phyloP scores from a whole-genome alignment of 2,113 vertebrate species.

The Malaclemys terrapin region DNA sequence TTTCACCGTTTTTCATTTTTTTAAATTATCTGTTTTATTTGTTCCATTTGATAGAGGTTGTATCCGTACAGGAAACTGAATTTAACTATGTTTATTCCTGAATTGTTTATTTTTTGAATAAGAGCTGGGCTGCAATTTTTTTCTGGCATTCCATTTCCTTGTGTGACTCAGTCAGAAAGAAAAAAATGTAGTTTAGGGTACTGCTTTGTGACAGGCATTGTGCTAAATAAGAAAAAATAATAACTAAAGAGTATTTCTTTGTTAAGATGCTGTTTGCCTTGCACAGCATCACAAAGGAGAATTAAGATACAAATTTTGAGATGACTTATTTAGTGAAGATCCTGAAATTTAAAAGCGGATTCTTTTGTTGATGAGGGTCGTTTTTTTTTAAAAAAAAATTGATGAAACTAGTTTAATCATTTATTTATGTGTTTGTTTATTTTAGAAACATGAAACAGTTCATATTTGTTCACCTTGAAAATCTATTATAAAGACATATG shows the following conservation, averaged over 20 bases:
- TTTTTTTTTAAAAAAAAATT: not conserved
- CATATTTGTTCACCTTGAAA: not conserved
- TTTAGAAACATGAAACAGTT: not conserved
- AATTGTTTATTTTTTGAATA: not conserved
- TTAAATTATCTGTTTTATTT: not conserved
- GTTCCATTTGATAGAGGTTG: not conserved
- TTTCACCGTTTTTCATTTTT: not conserved
- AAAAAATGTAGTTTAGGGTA: not conserved
- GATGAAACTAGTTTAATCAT: not conserved
- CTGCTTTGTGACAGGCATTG: not conserved
- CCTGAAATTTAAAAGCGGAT: not conserved
- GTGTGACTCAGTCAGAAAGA: not conserved
- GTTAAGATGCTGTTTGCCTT: not conserved
- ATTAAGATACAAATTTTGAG: slow-evolving; percentile 3
- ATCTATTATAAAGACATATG: not conserved
- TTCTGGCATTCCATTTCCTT: not conserved
- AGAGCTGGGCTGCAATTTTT: not conserved
- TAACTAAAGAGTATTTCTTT: not conserved
- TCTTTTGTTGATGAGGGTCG: not conserved
- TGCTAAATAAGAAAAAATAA: not conserved
- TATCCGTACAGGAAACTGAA: not conserved
- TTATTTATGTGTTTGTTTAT: not conserved
- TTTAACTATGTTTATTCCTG: not conserved
- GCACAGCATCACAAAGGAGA: not conserved
- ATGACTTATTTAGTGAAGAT: not conserved